These are phyloP conservation scores for Gouania willdenowi DNA, from an alignment of 2,797 vertebrate genomes.

Conservation along the genomic window DNA sequence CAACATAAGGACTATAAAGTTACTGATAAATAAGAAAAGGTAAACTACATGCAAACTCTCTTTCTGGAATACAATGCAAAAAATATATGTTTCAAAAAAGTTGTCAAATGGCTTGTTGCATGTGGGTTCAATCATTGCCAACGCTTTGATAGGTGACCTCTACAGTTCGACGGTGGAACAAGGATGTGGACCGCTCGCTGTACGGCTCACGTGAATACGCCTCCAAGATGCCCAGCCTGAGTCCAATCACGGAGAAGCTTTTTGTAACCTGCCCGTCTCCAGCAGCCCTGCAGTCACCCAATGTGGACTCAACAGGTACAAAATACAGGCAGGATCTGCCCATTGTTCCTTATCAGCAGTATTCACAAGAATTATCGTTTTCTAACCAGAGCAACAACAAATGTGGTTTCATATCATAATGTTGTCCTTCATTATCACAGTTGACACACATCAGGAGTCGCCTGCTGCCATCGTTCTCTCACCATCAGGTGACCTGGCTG, in stretches of 20 bases:
- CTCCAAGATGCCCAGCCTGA: slow-evolving; percentile 73
- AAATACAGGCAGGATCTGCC: background rate
- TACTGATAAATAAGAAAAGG: no score
- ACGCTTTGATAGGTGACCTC: slow-evolving; percentile 8
- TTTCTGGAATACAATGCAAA: no score
- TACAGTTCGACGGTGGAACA: slow-evolving; percentile 53
- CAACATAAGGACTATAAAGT: no score
- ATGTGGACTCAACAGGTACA: slow-evolving; percentile 16
- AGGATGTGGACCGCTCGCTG: slow-evolving; percentile 68
- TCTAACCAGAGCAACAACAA: background rate
- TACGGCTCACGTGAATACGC: slow-evolving; percentile 71
- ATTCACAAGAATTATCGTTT: no score
- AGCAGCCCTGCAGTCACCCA: background rate
- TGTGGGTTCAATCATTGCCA: no score
- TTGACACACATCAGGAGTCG: slow-evolving; percentile 18
- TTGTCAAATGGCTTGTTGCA: no score
- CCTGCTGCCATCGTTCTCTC: no score
- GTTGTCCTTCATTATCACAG: background rate
- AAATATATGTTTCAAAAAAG: no score
- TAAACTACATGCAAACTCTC: no score
- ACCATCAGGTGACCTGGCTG: no score
- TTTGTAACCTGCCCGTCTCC: slow-evolving; percentile 15
- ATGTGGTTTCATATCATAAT: background rate
- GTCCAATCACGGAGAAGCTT: slow-evolving; percentile 68
- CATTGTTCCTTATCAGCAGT: no score